phyloP scores from a whole-genome alignment of 2,797 vertebrate species.

The Okamejei kenojei region DNA sequence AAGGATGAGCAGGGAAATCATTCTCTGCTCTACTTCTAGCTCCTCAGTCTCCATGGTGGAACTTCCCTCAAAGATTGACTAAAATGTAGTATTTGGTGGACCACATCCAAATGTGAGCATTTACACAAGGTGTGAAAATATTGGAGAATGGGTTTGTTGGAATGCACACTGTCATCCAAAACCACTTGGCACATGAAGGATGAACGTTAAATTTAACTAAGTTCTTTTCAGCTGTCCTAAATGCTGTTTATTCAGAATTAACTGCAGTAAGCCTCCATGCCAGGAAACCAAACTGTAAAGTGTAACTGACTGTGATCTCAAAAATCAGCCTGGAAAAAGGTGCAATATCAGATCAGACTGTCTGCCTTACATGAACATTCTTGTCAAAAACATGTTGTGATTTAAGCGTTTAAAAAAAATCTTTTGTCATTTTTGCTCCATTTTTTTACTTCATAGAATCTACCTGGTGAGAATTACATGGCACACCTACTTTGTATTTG shows the following conservation, averaged over 20 bases:
- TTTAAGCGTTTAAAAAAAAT: neutral
- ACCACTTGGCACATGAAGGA: neutral
- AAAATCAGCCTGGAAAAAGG: neutral
- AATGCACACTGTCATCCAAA: neutral
- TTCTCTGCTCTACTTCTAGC: too few species aligned
- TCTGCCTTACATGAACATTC: neutral
- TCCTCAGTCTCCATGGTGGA: neutral
- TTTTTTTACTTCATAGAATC: neutral
- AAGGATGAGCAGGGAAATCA: neutral
- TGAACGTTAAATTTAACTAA: neutral
- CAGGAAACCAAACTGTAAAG: neutral
- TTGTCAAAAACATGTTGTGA: neutral
- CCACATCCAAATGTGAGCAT: too few species aligned
- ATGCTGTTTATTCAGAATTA: neutral
- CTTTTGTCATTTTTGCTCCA: neutral
- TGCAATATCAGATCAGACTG: neutral
- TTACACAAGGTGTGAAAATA: too few species aligned
- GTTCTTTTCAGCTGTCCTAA: neutral
- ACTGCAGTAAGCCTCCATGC: neutral
- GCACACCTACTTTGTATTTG: neutral
- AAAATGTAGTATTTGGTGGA: too few species aligned
- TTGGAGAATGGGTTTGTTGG: neutral
- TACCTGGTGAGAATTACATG: neutral
- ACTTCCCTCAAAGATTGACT: too few species aligned
- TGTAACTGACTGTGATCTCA: neutral